Evolutionary conservation across 1,140 invertebrate genomes (phyloP).

Genomic region (Aphelenchoides fujianensis): DNA sequence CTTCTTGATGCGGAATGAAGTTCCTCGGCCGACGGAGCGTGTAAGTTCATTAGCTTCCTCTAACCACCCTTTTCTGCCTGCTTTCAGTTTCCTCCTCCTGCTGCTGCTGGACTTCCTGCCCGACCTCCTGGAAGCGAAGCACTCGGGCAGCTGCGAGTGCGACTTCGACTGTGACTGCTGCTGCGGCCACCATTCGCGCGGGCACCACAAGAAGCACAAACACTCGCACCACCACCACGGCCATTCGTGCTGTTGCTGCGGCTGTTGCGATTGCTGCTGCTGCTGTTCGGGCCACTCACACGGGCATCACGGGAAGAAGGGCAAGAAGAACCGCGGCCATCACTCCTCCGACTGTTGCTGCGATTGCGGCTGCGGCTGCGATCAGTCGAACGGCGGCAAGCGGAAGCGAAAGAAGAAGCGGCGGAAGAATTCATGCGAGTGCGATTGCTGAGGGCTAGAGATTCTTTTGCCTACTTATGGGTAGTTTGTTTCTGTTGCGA

Average conservation of each 20-base stretch:
- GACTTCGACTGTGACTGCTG: neutral
- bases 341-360: neutral
- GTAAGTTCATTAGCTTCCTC: too few species aligned
- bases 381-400: neutral
- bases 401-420: neutral
- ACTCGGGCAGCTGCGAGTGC: neutral
- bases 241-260: neutral
- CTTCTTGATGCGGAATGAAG: slow-evolving; percentile 1
- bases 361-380: neutral
- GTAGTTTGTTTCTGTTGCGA: too few species aligned
- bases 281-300: neutral
- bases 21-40: neutral
- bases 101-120: neutral
- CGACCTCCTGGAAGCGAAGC: neutral
- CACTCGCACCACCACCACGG: neutral
- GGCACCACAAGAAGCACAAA: neutral
- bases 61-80: too few species aligned
- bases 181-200: neutral
- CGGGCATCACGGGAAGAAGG: neutral
- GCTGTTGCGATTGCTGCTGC: neutral
- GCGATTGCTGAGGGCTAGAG: neutral
- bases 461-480: too few species aligned
- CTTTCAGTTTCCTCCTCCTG: neutral
- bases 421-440: neutral
- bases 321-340: neutral